Evolutionary conservation across 1,140 invertebrate genomes (phyloP).

Genomic region (Drosophila ananassae): DNA sequence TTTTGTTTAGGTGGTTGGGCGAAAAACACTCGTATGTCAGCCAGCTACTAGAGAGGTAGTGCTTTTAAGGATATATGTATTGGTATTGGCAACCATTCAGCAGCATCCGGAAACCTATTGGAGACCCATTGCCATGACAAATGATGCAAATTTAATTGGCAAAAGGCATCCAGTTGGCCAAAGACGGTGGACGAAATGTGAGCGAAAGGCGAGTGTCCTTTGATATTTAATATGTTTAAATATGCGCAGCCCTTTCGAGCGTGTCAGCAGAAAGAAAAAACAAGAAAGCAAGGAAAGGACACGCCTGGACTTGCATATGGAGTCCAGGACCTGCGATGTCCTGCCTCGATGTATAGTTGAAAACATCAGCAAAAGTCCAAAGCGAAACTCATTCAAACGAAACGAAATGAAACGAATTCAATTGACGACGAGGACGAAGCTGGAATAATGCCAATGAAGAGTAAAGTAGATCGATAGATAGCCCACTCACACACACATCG

Average conservation of each 20-base stretch:
- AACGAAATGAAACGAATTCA: slow-evolving; percentile 82
- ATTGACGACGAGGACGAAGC: slow-evolving; percentile 56
- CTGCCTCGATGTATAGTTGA: slow-evolving; percentile 44
- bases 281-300: slow-evolving; percentile 34
- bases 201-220: slow-evolving; percentile 54
- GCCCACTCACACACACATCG: slow-evolving; percentile 36
- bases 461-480: slow-evolving; percentile 80
- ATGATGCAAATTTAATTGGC: slow-evolving; percentile 76
- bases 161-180: slow-evolving; percentile 40
- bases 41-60: background rate
- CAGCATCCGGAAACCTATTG: background rate
- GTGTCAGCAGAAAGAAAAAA: slow-evolving; percentile 40
- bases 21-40: background rate
- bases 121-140: slow-evolving; percentile 56
- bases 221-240: slow-evolving; percentile 81
- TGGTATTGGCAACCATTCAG: too few species aligned
- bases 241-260: slow-evolving; percentile 76
- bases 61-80: background rate
- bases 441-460: slow-evolving; percentile 79
- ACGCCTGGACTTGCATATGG: slow-evolving; percentile 29
- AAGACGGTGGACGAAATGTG: slow-evolving; percentile 35
- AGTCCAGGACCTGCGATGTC: slow-evolving; percentile 17
- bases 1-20: background rate
- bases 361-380: slow-evolving; percentile 74
- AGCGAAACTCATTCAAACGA: slow-evolving; percentile 80